A percentile compares a stretch with the other conserved stretches of the same genome.
Conservation (phyloP, 2,888 invertebrate genomes). For the Pristionchus mayeri region DNA sequence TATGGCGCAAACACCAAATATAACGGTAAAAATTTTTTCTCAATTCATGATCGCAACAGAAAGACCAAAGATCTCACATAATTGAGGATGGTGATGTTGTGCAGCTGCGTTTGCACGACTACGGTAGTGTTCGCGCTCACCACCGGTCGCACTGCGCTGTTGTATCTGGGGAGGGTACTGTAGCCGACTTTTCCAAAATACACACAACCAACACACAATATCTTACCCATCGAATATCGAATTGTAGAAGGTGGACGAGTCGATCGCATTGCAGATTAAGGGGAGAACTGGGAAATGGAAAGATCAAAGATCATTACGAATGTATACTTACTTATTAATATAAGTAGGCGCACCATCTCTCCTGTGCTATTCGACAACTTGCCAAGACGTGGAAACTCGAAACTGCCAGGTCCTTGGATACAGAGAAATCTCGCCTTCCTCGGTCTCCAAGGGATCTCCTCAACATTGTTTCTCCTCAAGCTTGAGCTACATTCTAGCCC, state of each 20-base stretch:
- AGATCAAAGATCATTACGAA: background rate
- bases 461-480: no score
- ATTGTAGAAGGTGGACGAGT: background rate
- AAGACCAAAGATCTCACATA: conserved; percentile 7
- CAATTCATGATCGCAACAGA: no score
- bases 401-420: no score
- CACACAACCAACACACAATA: background rate
- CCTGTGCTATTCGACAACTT: no score
- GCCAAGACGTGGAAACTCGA: no score
- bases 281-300: background rate
- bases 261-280: background rate
- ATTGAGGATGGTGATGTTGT: conserved; percentile 43
- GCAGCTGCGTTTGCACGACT: background rate
- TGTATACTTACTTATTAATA: background rate
- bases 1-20: no score
- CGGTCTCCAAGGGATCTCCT: no score
- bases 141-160: conserved; percentile 30
- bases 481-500: no score
- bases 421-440: no score
- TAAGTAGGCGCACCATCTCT: background rate
- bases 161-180: background rate
- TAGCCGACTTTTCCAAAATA: background rate
- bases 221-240: background rate
- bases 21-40: no score
- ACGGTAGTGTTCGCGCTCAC: background rate